Evolutionary conservation across 2,888 invertebrate genomes (phyloP).

Genomic region (Dynastes tityus): DNA sequence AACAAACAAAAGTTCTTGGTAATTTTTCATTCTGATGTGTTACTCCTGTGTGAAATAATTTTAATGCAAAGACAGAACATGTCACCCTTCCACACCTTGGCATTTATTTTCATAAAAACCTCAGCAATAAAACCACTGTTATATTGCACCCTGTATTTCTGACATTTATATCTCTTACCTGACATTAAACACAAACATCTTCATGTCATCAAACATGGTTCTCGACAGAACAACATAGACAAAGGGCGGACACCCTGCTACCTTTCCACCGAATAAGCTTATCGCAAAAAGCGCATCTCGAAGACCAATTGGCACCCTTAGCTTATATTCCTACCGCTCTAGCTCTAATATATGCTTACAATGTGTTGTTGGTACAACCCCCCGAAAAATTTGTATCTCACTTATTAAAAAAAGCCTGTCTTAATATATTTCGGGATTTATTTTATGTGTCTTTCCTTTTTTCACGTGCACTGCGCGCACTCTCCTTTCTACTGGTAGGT

Average conservation of each 20-base stretch:
- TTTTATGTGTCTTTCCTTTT: constrained; percentile 21
- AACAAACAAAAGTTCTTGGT: not conserved
- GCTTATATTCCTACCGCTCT: not conserved
- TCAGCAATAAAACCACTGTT: not conserved
- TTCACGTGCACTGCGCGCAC: not conserved
- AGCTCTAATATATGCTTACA: constrained; percentile 4
- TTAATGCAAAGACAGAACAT: too few species aligned
- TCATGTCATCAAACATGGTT: constrained; percentile 35
- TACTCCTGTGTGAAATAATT: not conserved
- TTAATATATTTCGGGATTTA: too few species aligned
- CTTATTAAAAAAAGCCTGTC: constrained; percentile 10
- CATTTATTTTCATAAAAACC: constrained; percentile 4
- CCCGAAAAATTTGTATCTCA: constrained; percentile 36
- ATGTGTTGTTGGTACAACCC: constrained; percentile 16
- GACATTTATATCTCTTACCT: constrained; percentile 39
- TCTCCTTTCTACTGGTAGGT: constrained; percentile 5
- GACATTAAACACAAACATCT: constrained; percentile 34
- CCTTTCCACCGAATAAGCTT: constrained; percentile 12
- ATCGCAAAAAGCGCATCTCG: constrained; percentile 39
- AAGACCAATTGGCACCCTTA: constrained; percentile 5
- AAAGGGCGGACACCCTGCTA: constrained; percentile 3
- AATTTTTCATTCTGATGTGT: not conserved
- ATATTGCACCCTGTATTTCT: constrained; percentile 12
- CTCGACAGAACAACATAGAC: constrained; percentile 25
- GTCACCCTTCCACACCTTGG: not conserved